Base-by-base conservation (phyloP, 53 echinoderm and acorn worm genomes). In the Actinopyga echinites region DNA sequence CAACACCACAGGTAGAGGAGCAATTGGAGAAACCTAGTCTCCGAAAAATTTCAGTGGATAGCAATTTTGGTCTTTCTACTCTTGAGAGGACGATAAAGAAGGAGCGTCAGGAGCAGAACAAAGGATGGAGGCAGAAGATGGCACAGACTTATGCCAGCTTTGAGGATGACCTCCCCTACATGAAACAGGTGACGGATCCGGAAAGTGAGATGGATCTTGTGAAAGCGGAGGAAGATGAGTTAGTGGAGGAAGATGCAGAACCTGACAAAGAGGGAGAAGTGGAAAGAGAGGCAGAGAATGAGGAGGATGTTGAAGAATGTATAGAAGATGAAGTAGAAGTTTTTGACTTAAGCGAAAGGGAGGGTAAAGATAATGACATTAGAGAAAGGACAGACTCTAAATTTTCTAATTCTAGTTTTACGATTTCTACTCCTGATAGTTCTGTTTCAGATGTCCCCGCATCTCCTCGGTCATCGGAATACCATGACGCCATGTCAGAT, bases 391-490 rank as follows among this genome's bases (percentile, higher is more conserved):
- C 74, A 20, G 43, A 62, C 21, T 95, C 95, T 9, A 83, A 83
- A 57, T 67, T 83, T 44, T 92, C 93, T 19, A 82, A 77, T 32
- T 85, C 88, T 0, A 95, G 95, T 84, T 89, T 93, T 34, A 93
- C 90, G 21, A 93, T 91, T 40, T 95, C 95, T 74, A 92, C 95
- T 45, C 93, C 93, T 12, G 83, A 67, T 55, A 83, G 90, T 61
- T 91, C 93, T 11, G 68, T 91, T 22, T 66, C 87, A 12, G 68
- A 66, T 43, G 62, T 79, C 52, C 82, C 82, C 57, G 52, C 69
- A 35, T 87, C 83, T 30, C 82, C 87, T 57, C 28, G 61, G 44
- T 57, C 85, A 38, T 66, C 69, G 38, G 34, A 28, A 37, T 43
- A 83, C 25, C 37, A 43, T 33, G 85, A 85, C 20, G 79, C 67